A percentile compares a stretch with the other conserved stretches of the same genome.
Evolutionary conservation across 35 echinoderm and acorn worm species (phyloP).

Genomic region (Diadema setosum): DNA sequence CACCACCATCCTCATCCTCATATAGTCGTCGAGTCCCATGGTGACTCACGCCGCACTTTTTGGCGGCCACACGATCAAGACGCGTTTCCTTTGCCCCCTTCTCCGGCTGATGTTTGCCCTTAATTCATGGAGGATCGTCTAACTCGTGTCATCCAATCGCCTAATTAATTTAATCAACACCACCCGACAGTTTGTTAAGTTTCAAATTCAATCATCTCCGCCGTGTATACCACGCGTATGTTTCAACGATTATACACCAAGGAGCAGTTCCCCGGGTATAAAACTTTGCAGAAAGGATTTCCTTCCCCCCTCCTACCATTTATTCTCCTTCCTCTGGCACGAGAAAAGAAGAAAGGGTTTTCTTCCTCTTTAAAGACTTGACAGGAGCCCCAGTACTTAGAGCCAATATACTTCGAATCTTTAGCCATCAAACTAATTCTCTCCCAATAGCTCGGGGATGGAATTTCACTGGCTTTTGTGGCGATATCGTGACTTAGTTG

Average conservation of each 20-base stretch:
- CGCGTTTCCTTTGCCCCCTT: neutral
- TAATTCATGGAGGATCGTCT: neutral
- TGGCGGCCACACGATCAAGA: neutral
- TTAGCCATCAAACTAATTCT: neutral
- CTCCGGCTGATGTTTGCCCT: neutral
- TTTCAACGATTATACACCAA: neutral
- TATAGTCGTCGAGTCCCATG: neutral
- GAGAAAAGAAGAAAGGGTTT: neutral
- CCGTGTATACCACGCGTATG: neutral
- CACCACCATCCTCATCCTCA: neutral
- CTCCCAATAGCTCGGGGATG: neutral
- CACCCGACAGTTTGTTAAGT: neutral
- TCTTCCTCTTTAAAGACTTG: neutral
- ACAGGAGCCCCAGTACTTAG: neutral
- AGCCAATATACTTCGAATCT: conserved; percentile 2
- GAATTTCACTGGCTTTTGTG: conserved; percentile 6
- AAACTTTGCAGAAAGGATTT: conserved; percentile 2
- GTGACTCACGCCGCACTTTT: neutral
- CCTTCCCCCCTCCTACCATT: neutral
- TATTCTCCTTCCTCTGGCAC: neutral
- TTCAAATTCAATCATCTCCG: neutral
- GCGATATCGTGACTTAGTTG: conserved; percentile 8
- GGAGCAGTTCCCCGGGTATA: neutral
- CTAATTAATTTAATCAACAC: conserved; percentile 12
- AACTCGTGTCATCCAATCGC: neutral